Evolutionary conservation across 1,140 invertebrate genomes (phyloP).

Genomic region (Schlechtendalia chinensis): DNA sequence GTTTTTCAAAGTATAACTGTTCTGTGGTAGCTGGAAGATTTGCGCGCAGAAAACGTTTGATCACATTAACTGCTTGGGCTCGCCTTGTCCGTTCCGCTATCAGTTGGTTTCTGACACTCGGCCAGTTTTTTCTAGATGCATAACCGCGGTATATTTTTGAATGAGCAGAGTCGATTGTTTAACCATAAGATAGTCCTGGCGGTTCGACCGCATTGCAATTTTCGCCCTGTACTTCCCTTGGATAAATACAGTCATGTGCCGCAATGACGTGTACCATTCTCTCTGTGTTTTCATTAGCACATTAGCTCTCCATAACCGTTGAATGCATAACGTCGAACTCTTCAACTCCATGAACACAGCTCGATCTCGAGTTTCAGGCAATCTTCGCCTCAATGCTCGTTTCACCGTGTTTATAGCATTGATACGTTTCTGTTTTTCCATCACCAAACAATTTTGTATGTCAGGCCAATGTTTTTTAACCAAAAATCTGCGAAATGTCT

Average conservation of each 20-base stretch:
- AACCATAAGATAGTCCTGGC: conserved; percentile 56
- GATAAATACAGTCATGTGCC: conserved; percentile 56
- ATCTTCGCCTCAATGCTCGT: conserved; percentile 56
- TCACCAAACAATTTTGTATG: not conserved
- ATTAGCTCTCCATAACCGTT: conserved; percentile 57
- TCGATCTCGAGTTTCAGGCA: conserved; percentile 55
- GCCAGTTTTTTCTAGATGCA: conserved; percentile 52
- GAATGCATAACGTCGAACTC: conserved; percentile 56
- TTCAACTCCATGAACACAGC: conserved; percentile 55
- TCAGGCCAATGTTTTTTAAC: not conserved
- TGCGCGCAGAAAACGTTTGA: conserved; percentile 55
- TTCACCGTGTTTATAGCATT: conserved; percentile 36
- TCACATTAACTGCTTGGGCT: conserved; percentile 9
- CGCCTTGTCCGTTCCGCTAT: not conserved
- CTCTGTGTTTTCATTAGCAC: conserved; percentile 56
- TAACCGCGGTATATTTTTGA: conserved; percentile 57
- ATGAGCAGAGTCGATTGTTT: conserved; percentile 55
- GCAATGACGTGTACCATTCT: conserved; percentile 56
- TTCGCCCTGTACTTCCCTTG: conserved; percentile 59
- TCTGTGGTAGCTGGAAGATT: conserved; percentile 55
- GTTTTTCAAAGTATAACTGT: conserved; percentile 45
- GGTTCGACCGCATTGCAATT: conserved; percentile 55
- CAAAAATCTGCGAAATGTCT: conserved; percentile 31
- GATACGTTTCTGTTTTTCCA: conserved; percentile 15
- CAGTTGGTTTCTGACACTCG: not conserved